Base-by-base conservation (phyloP, 2,113 vertebrate species). In the Athene cunicularia region DNA sequence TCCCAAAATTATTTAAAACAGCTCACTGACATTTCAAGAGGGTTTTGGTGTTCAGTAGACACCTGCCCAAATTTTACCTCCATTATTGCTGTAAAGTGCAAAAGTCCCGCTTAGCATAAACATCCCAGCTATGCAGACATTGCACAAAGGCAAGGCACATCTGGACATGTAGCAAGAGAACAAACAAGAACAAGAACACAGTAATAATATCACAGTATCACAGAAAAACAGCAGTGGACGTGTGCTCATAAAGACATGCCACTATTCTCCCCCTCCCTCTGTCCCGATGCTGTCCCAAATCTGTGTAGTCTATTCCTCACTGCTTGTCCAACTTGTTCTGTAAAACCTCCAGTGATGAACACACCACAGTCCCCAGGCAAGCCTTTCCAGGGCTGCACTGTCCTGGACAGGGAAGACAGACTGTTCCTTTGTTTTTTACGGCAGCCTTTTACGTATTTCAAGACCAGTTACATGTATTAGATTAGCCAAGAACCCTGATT, bases 401-500 rank as follows among this genome's bases (percentile, higher is more conserved):
- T 92, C 63, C 83, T 55, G 53, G 5, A 66, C 27, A 77, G 50
- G 24, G 22, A 83, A 96, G 71, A 95, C 92, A 93, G 32, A 49
- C 18, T 83, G 88, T 93, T 92, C 92, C 4, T 15, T 88, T 82
- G 32, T 26, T 45, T 71, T 92, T 94, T 15, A 83, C 62, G 49
- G 79, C 60, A 68, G 21, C 9, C 68, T 76, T 94, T 95, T 93
- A 88, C 30, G 23, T 68, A 97, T 95, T 93, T 93, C 49, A 86
- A 66, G 74, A 88, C 33, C 16, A 59, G 47, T 82, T 90, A 68
- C 74, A 60, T 43, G 23, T 21, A 23, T 67, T 55, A 56, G 37
- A 71, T 93, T 73, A 90, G 71, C 43, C 82, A 92, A 93, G 79
- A 90, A 53, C 49, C 58, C 73, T 71, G 74, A 72, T 72, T 93